A percentile compares a stretch with the other conserved stretches of the same genome.
Conservation (phyloP, 2,113 vertebrate genomes). For the Cavia aperea region DNA sequence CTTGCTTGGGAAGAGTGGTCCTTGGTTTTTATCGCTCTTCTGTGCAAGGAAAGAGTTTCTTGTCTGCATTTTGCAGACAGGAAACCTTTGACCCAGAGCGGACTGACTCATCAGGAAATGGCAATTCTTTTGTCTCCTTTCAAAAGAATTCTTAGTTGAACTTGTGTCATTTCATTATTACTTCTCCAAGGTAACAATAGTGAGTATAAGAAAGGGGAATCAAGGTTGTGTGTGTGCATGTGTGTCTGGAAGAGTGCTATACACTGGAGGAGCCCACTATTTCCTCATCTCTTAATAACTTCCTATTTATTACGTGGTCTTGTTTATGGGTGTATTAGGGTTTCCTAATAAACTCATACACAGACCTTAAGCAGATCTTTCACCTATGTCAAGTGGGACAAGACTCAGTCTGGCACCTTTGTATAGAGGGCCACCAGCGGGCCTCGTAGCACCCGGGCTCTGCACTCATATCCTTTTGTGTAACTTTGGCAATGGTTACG, state of each 20-base stretch:
- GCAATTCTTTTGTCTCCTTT: background rate
- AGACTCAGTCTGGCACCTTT: background rate
- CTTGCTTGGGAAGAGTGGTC: background rate
- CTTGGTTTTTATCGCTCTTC: background rate
- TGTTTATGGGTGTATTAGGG: accelerated
- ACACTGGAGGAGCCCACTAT: background rate
- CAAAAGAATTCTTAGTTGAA: slow-evolving; percentile 27
- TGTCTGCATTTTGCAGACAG: slow-evolving; percentile 8
- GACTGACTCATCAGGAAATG: slow-evolving; percentile 39
- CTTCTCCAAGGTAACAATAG: background rate
- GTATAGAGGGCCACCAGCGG: accelerated
- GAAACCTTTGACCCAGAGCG: slow-evolving; percentile 6
- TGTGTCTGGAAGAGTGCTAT: background rate
- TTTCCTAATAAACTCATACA: background rate
- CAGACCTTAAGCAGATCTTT: background rate
- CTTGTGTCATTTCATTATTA: background rate
- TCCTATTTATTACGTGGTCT: background rate
- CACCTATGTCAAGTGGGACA: background rate
- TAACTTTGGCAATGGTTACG: background rate
- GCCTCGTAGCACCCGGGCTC: accelerated
- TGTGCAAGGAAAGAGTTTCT: background rate
- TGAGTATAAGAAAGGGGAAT: background rate
- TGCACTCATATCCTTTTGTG: background rate
- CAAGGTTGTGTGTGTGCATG: background rate
- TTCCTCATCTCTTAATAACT: background rate